Conservation (phyloP, 2,888 invertebrate species). For the Eubasilissa splendida region DNA sequence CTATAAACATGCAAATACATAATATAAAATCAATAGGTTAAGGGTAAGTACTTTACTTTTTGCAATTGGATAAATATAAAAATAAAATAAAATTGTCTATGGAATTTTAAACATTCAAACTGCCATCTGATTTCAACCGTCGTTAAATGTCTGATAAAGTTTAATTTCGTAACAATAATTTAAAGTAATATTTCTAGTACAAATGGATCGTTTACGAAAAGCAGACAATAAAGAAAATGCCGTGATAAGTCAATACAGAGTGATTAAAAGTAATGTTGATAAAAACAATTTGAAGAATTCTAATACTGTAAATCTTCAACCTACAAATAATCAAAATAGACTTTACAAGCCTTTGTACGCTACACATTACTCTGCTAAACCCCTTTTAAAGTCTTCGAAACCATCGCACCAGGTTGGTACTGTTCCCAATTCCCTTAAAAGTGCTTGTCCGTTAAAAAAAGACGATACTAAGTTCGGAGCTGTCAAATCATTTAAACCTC, state of each 20-base stretch:
- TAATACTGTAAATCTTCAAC: constrained; percentile 5
- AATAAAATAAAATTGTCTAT: not conserved
- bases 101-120: not conserved
- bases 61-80: no score
- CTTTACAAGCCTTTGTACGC: constrained; percentile 25
- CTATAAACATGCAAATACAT: no score
- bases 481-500: constrained; percentile 13
- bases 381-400: not conserved
- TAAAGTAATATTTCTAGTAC: not conserved
- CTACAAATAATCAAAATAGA: constrained; percentile 20
- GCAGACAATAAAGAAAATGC: constrained; percentile 48
- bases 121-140: constrained; percentile 35
- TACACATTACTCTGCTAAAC: constrained; percentile 22
- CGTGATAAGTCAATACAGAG: constrained; percentile 40
- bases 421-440: not conserved
- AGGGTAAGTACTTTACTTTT: no score
- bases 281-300: constrained; percentile 25
- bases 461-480: not conserved
- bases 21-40: no score
- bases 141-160: constrained; percentile 18
- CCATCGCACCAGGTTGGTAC: not conserved
- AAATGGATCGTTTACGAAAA: constrained; percentile 50
- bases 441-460: constrained; percentile 4
- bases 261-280: constrained; percentile 37
- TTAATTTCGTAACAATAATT: constrained; percentile 32